Evolutionary conservation across 2,113 vertebrate genomes (phyloP).

Genomic region (Oreocharis arfaki): DNA sequence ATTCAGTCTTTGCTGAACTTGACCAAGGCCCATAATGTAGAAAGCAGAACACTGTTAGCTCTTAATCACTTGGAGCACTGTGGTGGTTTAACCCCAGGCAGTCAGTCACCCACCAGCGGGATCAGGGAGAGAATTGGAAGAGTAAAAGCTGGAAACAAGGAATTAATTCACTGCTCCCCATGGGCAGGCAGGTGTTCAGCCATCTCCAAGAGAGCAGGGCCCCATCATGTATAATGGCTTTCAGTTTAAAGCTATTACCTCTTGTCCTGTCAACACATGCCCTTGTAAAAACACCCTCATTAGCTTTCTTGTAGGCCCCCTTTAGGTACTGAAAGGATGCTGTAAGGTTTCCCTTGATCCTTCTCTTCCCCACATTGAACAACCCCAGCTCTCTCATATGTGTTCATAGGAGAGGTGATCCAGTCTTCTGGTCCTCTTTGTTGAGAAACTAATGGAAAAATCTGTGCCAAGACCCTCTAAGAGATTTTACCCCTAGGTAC

Average conservation of each 20-base stretch:
- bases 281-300: neutral
- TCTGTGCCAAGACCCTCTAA: neutral
- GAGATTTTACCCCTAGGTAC: neutral
- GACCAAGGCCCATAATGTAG: neutral
- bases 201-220: neutral
- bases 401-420: neutral
- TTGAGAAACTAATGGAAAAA: neutral
- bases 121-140: neutral
- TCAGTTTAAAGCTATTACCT: neutral
- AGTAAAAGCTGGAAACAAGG: neutral
- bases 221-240: neutral
- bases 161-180: neutral
- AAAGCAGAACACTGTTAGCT: neutral
- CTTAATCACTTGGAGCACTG: neutral
- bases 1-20: neutral
- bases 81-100: neutral
- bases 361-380: neutral
- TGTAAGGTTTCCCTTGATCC: neutral
- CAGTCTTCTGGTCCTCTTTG: neutral
- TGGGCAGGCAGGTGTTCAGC: neutral
- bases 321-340: neutral
- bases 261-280: neutral
- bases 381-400: neutral
- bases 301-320: neutral
- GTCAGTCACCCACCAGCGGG: no score